These are phyloP conservation scores for Stegana nigrithorax DNA, from an alignment of 2,888 invertebrate genomes.

Conservation along the genomic window DNA sequence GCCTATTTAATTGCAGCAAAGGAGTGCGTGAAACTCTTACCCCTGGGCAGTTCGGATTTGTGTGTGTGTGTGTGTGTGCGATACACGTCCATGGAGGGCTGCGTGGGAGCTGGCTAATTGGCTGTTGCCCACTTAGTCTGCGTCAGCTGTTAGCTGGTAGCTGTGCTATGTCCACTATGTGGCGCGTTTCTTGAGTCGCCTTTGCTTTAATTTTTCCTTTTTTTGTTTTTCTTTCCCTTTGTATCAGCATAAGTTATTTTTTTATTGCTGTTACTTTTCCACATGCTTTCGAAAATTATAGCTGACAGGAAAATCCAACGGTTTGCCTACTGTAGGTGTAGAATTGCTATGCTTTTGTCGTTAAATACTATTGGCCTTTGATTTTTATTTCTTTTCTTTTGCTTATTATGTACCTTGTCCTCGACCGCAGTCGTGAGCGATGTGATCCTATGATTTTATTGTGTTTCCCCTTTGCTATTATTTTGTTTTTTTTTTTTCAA, in stretches of 20 bases:
- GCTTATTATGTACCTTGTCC: no score
- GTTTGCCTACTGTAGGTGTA: background rate
- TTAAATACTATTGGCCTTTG: conserved; percentile 43
- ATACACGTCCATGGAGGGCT: background rate
- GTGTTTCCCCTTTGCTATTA: background rate
- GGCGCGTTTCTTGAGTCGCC: background rate
- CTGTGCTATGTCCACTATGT: conserved; percentile 22
- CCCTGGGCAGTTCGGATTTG: no score
- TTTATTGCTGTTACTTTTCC: background rate
- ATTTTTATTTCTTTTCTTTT: background rate
- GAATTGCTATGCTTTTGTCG: conserved; percentile 37
- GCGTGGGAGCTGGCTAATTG: background rate
- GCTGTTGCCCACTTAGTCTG: background rate
- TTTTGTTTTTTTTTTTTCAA: background rate
- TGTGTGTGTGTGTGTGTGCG: no score
- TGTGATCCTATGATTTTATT: no score
- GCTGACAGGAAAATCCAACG: background rate
- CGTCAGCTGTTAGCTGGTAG: conserved; percentile 2
- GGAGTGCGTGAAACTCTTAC: background rate
- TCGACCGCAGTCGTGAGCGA: no score
- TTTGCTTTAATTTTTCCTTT: no score
- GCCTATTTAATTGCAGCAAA: conserved; percentile 48
- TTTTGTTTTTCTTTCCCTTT: background rate
- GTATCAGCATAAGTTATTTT: background rate
- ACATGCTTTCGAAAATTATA: conserved; percentile 43